Evolutionary conservation across 2,113 vertebrate species (phyloP), one percentile per base, ranked within the genome.

Genomic region (Centrocercus urophasianus): DNA sequence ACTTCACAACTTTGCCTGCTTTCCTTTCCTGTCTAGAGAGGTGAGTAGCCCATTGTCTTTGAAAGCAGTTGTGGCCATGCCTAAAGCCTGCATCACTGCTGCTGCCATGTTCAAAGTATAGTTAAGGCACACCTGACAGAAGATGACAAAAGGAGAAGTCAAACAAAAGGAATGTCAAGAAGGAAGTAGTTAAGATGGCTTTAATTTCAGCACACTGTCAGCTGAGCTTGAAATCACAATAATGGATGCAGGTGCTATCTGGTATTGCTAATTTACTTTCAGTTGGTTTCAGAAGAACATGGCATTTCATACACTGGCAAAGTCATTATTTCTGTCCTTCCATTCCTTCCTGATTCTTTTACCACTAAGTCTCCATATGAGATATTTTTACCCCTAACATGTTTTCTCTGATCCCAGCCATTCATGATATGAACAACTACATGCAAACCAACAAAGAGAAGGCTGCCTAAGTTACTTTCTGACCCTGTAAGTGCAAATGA

Each of bases 131-230:
- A n/a, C 4, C 65, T 28, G 5, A 18, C 27, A 81, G 63, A 65
- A 85, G 65, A 71, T n/a, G 1, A 80, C 30, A 59, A 57, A 93
- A 88, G 36, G 18, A 93, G n/a, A 86, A 83, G 45, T n/a, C 48
- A 83, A 86, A 83, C 40, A 59, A 85, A 82, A 74, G 67, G 63
- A 87, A 82, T 17, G 21, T 25, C 21, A 91, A 78, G 36, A 54
- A 85, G 36, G 10, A 89, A 73, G 61, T 42, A 45, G 57, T 6
- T 79, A 48, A 91, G 24, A 8, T 22, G 50, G 45, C 24, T 76
- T 76, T 66, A 63, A 48, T 11, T 40, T 85, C 34, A 95, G 15
- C 60, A 83, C 15, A 14, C 19, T 76, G 36, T 70, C 56, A 91
- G 25, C 48, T 85, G 60, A 70, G 42, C 14, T 76, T 82, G 75